Percentiles rank a stretch among this genome's conserved stretches.
Conservation (phyloP, 2,113 vertebrate genomes). For the Tetrax tetrax region DNA sequence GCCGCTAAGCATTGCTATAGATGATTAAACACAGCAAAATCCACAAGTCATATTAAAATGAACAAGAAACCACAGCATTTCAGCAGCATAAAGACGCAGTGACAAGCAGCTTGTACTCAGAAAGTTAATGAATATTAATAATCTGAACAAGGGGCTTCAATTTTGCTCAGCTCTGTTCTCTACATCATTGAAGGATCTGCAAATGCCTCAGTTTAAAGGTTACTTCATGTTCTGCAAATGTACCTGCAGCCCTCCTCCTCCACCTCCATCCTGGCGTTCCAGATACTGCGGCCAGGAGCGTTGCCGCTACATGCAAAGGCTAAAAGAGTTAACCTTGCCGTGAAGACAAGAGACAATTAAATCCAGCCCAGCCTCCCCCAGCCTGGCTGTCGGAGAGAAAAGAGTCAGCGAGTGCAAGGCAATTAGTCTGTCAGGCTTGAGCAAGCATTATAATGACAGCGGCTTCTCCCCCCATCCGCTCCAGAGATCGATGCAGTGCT, state of each 20-base stretch:
- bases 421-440: constrained; percentile 61
- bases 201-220: not conserved
- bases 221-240: not conserved
- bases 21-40: constrained; percentile 7
- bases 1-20: not conserved
- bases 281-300: fast-evolving
- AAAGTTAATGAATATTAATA: constrained; percentile 35
- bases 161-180: not conserved
- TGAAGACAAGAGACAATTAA: constrained; percentile 43
- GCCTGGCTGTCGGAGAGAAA: not conserved
- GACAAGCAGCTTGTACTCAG: not conserved
- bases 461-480: not conserved
- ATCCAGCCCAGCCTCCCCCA: not conserved
- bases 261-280: not conserved
- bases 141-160: not conserved
- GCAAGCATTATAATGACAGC: constrained; percentile 32
- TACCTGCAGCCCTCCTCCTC: not conserved
- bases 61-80: not conserved
- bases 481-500: not conserved
- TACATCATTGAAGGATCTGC: not conserved
- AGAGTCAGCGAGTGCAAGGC: not conserved
- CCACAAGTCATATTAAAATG: not conserved
- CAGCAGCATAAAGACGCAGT: not conserved
- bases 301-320: fast-evolving
- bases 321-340: constrained; percentile 21